Base-by-base conservation (phyloP, 1,140 invertebrate genomes). In the Drosophila hydei region DNA sequence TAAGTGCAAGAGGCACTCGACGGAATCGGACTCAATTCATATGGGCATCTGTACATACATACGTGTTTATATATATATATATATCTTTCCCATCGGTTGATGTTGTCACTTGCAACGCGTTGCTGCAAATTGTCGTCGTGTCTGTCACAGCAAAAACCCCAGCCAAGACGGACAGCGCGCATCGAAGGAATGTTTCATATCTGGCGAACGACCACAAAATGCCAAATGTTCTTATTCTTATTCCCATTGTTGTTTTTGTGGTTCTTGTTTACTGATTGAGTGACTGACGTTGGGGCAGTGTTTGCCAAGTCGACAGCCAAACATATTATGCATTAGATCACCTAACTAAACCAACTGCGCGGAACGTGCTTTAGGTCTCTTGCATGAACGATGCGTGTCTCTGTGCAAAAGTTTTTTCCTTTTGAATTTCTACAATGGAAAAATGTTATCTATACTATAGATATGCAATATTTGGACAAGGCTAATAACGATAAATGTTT, bases 61-160 rank as follows among this genome's bases (percentile, higher is more conserved):
- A 27, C 18, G 8, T 11, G 3, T 42, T 16, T 1, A 42, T 25
- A 16, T 14, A n/a, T 25, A 25, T 21, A 9, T 23, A 8, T 23
- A 21, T 56, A 43, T 56, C 38, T 43, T n/a, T 54, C 4, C 14
- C 25, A 54, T 51, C 51, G 56, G 47, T 6, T 33, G 19, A 64
- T 50, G 51, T 63, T 70, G 68, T 64, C 50, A 48, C 36, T 45
- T 58, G 68, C 61, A 58, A 65, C 61, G 68, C 61, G 36, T 33
- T 64, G 68, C 61, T 64, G 68, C 68, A 64, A 71, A 64, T 71
- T 71, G 68, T 71, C 68, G 63, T 51, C 67, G 67, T 58, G 61
- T 58, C 68, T 58, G 68, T 71, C 67, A 70, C 60, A 70, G 55
- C 67, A 70, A 27, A 23, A 33, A 11, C 9, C 30, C 30, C 67